phyloP scores from a whole-genome alignment of 2,888 invertebrate genomes.

The Chesias legatella region DNA sequence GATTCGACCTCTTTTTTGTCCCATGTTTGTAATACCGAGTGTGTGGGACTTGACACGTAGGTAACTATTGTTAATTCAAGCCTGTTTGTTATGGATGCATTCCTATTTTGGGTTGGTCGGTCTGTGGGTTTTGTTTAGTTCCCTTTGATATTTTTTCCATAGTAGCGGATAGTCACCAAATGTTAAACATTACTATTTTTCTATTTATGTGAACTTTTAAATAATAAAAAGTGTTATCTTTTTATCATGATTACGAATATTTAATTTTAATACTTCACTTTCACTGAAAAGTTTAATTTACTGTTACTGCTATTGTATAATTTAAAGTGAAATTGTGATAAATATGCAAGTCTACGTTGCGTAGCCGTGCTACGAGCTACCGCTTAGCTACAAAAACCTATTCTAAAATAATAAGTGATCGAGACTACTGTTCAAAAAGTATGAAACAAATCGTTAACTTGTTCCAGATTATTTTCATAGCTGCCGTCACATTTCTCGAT shows the following conservation, averaged over 20 bases:
- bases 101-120: slow-evolving; percentile 35
- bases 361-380: slow-evolving; percentile 15
- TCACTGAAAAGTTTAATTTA: too few species aligned
- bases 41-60: slow-evolving; percentile 79
- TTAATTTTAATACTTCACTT: too few species aligned
- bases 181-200: too few species aligned
- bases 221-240: too few species aligned
- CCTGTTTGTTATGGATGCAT: slow-evolving; percentile 69
- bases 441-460: too few species aligned
- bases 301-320: too few species aligned
- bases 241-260: too few species aligned
- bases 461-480: too few species aligned
- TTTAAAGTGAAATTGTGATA: too few species aligned
- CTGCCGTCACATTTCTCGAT: too few species aligned
- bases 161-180: slow-evolving; percentile 1
- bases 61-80: slow-evolving; percentile 72
- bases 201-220: too few species aligned
- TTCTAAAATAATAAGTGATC: neutral
- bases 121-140: slow-evolving; percentile 35
- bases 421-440: too few species aligned
- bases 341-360: slow-evolving; percentile 13
- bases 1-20: slow-evolving; percentile 73
- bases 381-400: slow-evolving; percentile 6
- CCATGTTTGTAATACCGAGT: slow-evolving; percentile 75
- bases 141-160: slow-evolving; percentile 15